A percentile compares a stretch with the other conserved stretches of the same genome.
These are phyloP conservation scores for Abrostola triplasia DNA, from an alignment of 2,888 invertebrate species.

Conservation along the genomic window DNA sequence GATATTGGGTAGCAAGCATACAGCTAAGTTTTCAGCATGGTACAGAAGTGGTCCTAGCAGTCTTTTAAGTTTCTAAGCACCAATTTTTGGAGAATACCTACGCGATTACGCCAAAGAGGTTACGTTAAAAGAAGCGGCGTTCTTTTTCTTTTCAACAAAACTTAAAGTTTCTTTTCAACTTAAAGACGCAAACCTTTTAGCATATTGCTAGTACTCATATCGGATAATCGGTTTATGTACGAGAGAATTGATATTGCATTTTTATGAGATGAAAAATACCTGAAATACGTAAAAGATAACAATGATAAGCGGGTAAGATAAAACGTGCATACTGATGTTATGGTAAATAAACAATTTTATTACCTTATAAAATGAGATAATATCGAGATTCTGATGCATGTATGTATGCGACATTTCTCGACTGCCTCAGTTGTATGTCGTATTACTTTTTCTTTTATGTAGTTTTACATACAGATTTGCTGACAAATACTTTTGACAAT, in stretches of 20 bases:
- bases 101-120: too few relatives aligned
- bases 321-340: conserved; percentile 24
- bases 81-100: too few relatives aligned
- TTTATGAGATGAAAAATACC: background rate
- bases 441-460: background rate
- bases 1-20: background rate
- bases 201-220: background rate
- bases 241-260: background rate
- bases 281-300: conserved; percentile 24
- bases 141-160: too few relatives aligned
- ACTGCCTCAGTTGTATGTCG: background rate
- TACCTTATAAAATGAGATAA: conserved; percentile 9
- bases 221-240: background rate
- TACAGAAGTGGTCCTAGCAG: too few relatives aligned
- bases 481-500: too few relatives aligned
- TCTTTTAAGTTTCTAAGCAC: too few relatives aligned
- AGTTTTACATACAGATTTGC: too few relatives aligned
- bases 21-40: background rate
- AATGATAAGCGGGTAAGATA: conserved; percentile 27
- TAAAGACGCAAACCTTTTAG: background rate
- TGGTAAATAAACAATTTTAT: conserved; percentile 44
- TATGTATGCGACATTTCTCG: too few relatives aligned
- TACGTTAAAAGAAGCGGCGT: too few relatives aligned
- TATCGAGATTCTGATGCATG: conserved; percentile 8
- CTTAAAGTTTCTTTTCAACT: background rate